Conservation (phyloP, 2,113 vertebrate genomes). For the Penelope pileata region DNA sequence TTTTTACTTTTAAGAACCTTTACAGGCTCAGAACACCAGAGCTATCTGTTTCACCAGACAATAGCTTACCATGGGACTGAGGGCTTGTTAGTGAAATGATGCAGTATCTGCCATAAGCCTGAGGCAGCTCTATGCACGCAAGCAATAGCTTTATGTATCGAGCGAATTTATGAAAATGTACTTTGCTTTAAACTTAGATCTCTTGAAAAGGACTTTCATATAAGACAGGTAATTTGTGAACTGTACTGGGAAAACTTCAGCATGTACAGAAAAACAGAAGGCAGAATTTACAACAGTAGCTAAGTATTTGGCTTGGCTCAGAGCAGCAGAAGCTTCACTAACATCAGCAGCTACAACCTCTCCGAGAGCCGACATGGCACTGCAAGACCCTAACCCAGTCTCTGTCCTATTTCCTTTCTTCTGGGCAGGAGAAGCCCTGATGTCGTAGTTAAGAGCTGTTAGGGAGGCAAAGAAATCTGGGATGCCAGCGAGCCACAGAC, state of each 20-base stretch:
- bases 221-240: background rate
- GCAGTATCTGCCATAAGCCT: background rate
- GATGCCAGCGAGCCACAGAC: background rate
- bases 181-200: background rate
- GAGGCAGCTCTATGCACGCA: background rate
- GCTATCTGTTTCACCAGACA: conserved; percentile 34
- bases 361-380: background rate
- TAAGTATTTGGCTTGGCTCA: background rate
- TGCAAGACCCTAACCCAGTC: background rate
- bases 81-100: conserved; percentile 24
- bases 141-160: background rate
- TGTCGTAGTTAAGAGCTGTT: background rate
- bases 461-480: background rate
- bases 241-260: background rate
- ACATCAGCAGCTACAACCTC: background rate
- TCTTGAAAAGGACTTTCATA: background rate
- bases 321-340: background rate
- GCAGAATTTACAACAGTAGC: background rate
- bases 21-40: background rate
- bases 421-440: background rate
- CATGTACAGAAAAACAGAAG: background rate
- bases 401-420: background rate
- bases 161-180: background rate
- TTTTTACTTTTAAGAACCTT: conserved; percentile 17
- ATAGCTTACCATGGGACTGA: background rate